phyloP scores from a whole-genome alignment of 2,113 vertebrate species.

The Leucosticte australis region DNA sequence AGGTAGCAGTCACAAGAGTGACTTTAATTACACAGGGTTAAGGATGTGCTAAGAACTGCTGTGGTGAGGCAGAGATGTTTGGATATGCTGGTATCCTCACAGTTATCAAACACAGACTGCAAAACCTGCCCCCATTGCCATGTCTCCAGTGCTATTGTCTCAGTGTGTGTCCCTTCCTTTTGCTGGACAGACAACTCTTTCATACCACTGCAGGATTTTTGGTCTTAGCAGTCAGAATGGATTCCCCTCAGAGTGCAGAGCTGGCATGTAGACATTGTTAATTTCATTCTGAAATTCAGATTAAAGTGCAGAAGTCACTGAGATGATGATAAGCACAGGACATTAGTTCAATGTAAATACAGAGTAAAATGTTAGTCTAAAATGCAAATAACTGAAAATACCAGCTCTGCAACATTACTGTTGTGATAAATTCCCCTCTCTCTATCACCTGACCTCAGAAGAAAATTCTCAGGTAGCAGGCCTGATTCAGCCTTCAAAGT shows the following conservation, averaged over 20 bases:
- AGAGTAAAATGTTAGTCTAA: background rate
- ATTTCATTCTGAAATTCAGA: background rate
- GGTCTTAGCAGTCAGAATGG: background rate
- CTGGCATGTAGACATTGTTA: fast-evolving
- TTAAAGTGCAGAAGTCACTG: background rate
- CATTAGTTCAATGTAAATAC: background rate
- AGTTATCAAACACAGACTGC: background rate
- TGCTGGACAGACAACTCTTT: background rate
- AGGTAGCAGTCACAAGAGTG: background rate
- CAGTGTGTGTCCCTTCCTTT: background rate
- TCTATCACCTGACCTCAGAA: background rate
- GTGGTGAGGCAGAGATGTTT: background rate
- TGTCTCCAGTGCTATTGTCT: background rate
- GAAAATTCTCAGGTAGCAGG: background rate
- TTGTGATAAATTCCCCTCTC: background rate
- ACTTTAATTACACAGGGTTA: background rate
- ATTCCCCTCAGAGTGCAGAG: background rate
- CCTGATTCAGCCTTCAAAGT: background rate
- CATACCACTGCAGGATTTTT: fast-evolving
- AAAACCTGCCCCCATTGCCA: fast-evolving
- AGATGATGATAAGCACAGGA: background rate
- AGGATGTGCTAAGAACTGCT: background rate
- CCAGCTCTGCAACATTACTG: background rate
- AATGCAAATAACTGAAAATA: background rate
- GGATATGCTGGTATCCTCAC: too few relatives aligned